phyloP scores from a whole-genome alignment of 2,888 invertebrate species.

The Ophion costatus region DNA sequence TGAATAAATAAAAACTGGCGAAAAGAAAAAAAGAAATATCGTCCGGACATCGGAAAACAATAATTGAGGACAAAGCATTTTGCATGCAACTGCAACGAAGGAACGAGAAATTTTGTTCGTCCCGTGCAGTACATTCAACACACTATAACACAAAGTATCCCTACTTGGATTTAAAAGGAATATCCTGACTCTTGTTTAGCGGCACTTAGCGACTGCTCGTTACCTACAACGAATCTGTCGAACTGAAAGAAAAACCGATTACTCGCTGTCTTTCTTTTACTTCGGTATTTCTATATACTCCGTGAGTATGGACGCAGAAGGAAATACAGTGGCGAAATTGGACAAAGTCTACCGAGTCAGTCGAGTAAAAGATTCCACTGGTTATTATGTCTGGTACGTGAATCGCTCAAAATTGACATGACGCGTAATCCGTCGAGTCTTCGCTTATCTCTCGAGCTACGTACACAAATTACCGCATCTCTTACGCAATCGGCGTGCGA shows the following conservation, averaged over 20 bases:
- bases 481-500: constrained; percentile 17
- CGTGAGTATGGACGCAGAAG: background rate
- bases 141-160: background rate
- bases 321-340: constrained; percentile 4
- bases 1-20: constrained; percentile 12
- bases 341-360: constrained; percentile 19
- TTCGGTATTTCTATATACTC: background rate
- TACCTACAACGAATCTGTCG: background rate
- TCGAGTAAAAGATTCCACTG: background rate
- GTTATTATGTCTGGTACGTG: constrained; percentile 45
- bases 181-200: constrained; percentile 38
- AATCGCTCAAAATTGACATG: constrained; percentile 37
- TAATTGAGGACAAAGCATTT: constrained; percentile 27
- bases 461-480: constrained; percentile 55
- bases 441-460: constrained; percentile 64
- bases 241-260: constrained; percentile 1
- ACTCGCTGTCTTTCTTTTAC: background rate
- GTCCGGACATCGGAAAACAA: constrained; percentile 40
- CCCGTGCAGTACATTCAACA: constrained; percentile 3
- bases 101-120: constrained; percentile 4
- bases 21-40: background rate
- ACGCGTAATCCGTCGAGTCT: constrained; percentile 47
- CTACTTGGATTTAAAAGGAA: constrained; percentile 7
- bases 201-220: constrained; percentile 5
- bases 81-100: constrained; percentile 44